Conservation (phyloP, 2,888 invertebrate species). For the Scrobipalpa atriplicella region DNA sequence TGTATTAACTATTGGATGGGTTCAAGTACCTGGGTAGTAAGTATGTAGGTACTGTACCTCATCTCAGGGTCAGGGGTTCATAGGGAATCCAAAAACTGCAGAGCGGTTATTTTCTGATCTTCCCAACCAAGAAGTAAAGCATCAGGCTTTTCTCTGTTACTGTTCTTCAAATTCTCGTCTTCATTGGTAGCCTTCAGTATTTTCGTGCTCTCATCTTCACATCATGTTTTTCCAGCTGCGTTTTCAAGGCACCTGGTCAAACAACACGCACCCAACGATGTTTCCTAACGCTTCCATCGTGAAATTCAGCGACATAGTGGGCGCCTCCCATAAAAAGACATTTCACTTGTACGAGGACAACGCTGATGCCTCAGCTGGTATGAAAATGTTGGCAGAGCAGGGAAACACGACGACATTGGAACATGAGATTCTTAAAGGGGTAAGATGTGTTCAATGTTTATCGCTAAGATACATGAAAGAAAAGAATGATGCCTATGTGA, state of each 20-base stretch:
- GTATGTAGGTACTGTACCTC: too few species aligned
- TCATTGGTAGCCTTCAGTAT: not conserved
- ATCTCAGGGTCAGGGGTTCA: too few species aligned
- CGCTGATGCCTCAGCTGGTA: slow-evolving; percentile 59
- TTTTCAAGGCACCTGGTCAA: slow-evolving; percentile 71
- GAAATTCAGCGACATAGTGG: slow-evolving; percentile 74
- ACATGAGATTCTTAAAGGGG: slow-evolving; percentile 63
- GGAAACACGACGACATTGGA: slow-evolving; percentile 74
- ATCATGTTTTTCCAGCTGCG: slow-evolving; percentile 51
- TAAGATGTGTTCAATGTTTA: slow-evolving; percentile 36
- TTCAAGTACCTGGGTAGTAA: too few species aligned
- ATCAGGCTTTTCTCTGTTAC: not conserved
- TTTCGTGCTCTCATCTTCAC: not conserved
- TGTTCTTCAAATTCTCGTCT: too few species aligned
- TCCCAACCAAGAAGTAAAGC: too few species aligned
- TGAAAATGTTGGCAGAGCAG: slow-evolving; percentile 72
- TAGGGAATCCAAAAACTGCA: too few species aligned
- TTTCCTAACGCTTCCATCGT: slow-evolving; percentile 56
- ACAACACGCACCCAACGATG: slow-evolving; percentile 65
- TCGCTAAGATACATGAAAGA: not conserved
- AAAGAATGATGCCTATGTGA: too few species aligned
- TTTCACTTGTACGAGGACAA: slow-evolving; percentile 61
- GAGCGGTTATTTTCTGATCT: too few species aligned
- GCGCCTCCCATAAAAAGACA: slow-evolving; percentile 65
- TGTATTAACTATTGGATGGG: too few species aligned